phyloP scores from a whole-genome alignment of 2,113 vertebrate genomes.

The Isurus oxyrinchus region DNA sequence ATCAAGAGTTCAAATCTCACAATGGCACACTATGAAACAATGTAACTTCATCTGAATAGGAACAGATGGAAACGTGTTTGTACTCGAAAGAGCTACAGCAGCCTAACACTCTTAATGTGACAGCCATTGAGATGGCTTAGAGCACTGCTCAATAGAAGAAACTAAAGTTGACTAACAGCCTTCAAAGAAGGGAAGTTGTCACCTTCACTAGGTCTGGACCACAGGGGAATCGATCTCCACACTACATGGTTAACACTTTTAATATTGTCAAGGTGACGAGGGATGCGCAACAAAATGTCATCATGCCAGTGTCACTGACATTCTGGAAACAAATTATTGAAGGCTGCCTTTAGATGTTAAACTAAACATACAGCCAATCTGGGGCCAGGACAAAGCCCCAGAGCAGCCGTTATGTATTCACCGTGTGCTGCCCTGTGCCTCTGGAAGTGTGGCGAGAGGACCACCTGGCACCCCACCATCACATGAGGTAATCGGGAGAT shows the following conservation, averaged over 20 bases:
- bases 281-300: not conserved
- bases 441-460: not conserved
- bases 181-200: no score
- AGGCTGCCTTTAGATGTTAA: not conserved
- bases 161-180: no score
- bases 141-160: no score
- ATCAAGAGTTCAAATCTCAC: no score
- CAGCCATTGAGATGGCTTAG: no score
- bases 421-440: not conserved
- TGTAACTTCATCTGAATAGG: no score
- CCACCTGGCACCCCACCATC: not conserved
- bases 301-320: not conserved
- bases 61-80: no score
- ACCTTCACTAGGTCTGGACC: no score
- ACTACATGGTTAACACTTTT: not conserved
- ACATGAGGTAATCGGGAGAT: not conserved
- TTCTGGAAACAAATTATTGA: not conserved
- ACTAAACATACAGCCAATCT: not conserved
- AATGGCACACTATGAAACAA: no score
- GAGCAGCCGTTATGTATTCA: not conserved
- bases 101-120: no score
- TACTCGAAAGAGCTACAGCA: no score
- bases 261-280: not conserved
- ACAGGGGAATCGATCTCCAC: no score
- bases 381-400: not conserved